These are phyloP conservation scores for Gymnosoma rotundatum DNA, from an alignment of 2,888 invertebrate species.

Conservation along the genomic window DNA sequence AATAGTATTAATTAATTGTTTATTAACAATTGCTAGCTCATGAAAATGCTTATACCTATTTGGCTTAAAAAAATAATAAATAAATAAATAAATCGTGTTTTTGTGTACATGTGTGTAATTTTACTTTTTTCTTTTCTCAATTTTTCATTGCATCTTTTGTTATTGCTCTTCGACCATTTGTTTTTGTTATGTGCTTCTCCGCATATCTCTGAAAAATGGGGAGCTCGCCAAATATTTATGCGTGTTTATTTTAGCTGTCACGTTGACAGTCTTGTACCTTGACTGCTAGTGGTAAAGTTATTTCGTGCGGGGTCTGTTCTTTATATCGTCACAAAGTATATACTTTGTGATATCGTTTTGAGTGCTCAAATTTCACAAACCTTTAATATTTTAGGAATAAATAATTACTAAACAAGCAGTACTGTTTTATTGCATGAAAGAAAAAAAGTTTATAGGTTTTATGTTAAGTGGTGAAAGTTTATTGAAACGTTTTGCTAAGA, in stretches of 20 bases:
- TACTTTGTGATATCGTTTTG: too few species aligned
- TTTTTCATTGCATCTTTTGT: slow-evolving; percentile 12
- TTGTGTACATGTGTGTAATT: background rate
- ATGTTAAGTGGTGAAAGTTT: slow-evolving; percentile 39
- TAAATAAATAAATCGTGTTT: background rate
- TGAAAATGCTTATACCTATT: background rate
- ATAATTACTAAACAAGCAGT: too few species aligned
- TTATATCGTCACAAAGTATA: too few species aligned
- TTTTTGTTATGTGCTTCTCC: slow-evolving; percentile 21
- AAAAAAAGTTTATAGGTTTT: background rate
- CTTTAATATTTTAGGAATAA: too few species aligned
- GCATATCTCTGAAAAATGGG: slow-evolving; percentile 15
- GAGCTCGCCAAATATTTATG: slow-evolving; percentile 48
- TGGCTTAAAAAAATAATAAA: slow-evolving; percentile 9
- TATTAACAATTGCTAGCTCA: too few species aligned
- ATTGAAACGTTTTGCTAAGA: background rate
- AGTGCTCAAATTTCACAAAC: too few species aligned
- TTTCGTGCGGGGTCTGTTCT: slow-evolving; percentile 23
- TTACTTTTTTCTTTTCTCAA: slow-evolving; percentile 1
- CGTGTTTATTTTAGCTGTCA: slow-evolving; percentile 66
- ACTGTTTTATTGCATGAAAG: background rate
- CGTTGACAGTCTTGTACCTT: slow-evolving; percentile 70
- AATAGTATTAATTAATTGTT: slow-evolving; percentile 19
- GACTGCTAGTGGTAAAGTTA: slow-evolving; percentile 60
- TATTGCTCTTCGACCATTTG: slow-evolving; percentile 6